A percentile compares a stretch with the other conserved stretches of the same genome.
Conservation (phyloP, 2,888 invertebrate species). For the Bellardia pandia region DNA sequence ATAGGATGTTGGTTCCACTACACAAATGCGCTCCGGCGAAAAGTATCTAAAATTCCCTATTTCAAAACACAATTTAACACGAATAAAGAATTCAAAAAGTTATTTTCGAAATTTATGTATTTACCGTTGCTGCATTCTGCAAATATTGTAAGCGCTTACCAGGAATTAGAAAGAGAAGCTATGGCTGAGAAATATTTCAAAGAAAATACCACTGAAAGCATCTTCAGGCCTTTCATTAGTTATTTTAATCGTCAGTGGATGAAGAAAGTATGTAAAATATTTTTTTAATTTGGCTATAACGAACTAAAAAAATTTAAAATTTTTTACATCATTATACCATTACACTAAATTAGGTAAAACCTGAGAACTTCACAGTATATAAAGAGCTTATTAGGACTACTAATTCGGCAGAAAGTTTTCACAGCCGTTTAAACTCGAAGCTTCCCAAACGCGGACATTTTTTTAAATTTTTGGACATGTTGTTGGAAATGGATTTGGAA, state of each 20-base stretch:
- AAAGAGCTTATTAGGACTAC: slow-evolving; percentile 33
- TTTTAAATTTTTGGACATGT: not conserved
- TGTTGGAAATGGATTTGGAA: not conserved
- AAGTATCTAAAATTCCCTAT: slow-evolving; percentile 59
- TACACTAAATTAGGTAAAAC: not conserved
- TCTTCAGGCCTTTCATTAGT: slow-evolving; percentile 52
- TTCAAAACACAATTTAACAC: no score
- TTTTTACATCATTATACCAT: not conserved
- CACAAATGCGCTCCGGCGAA: slow-evolving; percentile 56
- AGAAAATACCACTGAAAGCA: no score
- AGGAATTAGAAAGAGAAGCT: no score
- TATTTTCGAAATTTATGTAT: no score
- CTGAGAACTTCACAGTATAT: slow-evolving; percentile 21
- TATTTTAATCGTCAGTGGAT: slow-evolving; percentile 42
- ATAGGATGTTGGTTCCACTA: slow-evolving; percentile 65
- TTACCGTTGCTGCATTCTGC: no score
- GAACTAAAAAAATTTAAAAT: slow-evolving; percentile 23
- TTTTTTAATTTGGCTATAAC: slow-evolving; percentile 19
- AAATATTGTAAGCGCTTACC: no score
- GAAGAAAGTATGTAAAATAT: slow-evolving; percentile 35
- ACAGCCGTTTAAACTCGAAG: slow-evolving; percentile 17
- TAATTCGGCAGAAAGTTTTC: slow-evolving; percentile 36
- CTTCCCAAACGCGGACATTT: not conserved
- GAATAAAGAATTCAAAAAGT: no score
- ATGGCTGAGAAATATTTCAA: no score